Evolutionary conservation across 2,888 invertebrate species (phyloP).

Genomic region (Caradrina clavipalpis): DNA sequence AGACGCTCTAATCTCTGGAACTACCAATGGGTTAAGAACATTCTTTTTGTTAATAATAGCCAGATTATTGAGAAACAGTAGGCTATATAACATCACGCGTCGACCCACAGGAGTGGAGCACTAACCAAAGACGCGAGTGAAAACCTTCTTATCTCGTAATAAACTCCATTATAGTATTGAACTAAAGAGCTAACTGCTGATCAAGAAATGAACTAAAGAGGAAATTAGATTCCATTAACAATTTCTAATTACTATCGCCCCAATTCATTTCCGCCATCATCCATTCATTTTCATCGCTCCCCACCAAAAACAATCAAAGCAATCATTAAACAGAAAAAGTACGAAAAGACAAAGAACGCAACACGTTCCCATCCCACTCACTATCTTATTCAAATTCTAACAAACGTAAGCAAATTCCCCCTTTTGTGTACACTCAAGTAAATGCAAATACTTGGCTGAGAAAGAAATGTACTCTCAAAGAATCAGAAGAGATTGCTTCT

Average conservation of each 20-base stretch:
- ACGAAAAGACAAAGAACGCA: constrained; percentile 65
- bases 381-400: constrained; percentile 75
- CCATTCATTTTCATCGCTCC: background rate
- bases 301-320: constrained; percentile 43
- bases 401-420: constrained; percentile 81
- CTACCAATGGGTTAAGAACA: too few species aligned
- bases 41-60: too few species aligned
- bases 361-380: constrained; percentile 63
- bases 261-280: background rate
- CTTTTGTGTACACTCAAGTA: constrained; percentile 78
- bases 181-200: too few species aligned
- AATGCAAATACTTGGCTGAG: constrained; percentile 81
- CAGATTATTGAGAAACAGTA: too few species aligned
- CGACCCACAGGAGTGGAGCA: too few species aligned
- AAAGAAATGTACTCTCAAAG: constrained; percentile 79
- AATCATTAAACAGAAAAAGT: constrained; percentile 56
- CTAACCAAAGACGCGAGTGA: too few species aligned
- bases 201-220: too few species aligned
- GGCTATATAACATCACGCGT: too few species aligned
- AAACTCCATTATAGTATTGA: too few species aligned
- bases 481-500: constrained; percentile 81
- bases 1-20: too few species aligned
- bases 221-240: too few species aligned
- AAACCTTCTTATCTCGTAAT: too few species aligned
- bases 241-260: constrained; percentile 3